Base-by-base conservation (phyloP, 2,888 invertebrate genomes). In the Miltochrista miniata region DNA sequence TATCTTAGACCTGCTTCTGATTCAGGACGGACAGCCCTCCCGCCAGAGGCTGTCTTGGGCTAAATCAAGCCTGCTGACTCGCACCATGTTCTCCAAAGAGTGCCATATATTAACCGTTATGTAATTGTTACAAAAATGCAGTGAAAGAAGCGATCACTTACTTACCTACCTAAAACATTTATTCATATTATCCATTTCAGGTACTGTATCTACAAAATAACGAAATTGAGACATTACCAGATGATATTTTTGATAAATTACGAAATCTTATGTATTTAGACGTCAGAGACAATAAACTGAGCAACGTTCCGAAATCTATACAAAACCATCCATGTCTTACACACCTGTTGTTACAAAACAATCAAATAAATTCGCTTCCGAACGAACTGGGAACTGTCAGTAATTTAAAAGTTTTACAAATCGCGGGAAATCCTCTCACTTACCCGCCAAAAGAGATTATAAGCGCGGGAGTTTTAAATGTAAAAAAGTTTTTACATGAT, bases 301-400 rank as follows among this genome's bases (percentile, higher is more conserved):
- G 73, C 4, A 80, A 77, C 11, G 76, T 95, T 45, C 95, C 95
- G 1, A 78, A 70, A 54, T 85, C 90, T 2, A 90, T 95, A 14
- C 92, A 92, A 54, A 76, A 93, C 58, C 95, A 95, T 62, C 73
- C 73, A 43, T 79, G 74, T 59, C 85, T 95, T 15, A 93, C 94
- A 45, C 94, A 95, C 54, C 75, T 95, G 46, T 81, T 95, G 14
- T 74, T 95, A 30, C 93, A 94, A 76, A 93, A 93, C 65, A 95
- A 95, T 72, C 83, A 88, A 56, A 72, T 95, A 24, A 87, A 92
- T 46, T 76, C 81, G 48, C 74, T 95, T 38, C 95, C 95, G 0
- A 83, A 93, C 46, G 95, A 94, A 84, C 73, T 95, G 11, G 94
- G 95, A 74, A 91, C 93, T 5, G 82, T 94, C 11, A 74, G 85